Percentiles rank a stretch among this genome's conserved stretches.
Evolutionary conservation across 2,113 vertebrate genomes (phyloP).

Genomic region (Psittacus erithacus): DNA sequence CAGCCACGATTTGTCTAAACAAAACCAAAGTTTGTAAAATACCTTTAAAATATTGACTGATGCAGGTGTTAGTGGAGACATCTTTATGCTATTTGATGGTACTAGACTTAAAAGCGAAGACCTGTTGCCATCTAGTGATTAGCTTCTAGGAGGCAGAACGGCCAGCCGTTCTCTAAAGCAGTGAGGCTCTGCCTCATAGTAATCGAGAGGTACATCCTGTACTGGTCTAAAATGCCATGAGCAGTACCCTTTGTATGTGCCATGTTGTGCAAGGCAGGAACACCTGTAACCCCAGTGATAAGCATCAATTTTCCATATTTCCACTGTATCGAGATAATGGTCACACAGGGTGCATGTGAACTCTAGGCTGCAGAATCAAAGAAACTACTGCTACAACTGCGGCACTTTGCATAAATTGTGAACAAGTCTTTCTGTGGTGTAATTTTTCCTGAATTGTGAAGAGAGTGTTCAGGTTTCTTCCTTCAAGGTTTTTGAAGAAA

Average conservation of each 20-base stretch:
- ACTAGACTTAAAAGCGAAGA: neutral
- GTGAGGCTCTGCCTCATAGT: neutral
- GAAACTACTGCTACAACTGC: neutral
- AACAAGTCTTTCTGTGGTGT: neutral
- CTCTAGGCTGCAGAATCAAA: neutral
- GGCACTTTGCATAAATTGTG: neutral
- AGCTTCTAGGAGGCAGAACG: neutral
- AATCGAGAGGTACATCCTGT: neutral
- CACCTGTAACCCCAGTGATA: neutral
- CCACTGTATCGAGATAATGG: neutral
- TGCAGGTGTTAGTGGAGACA: neutral
- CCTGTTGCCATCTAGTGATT: conserved; percentile 67
- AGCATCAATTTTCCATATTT: neutral
- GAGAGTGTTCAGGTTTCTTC: neutral
- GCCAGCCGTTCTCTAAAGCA: neutral
- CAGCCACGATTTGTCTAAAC: neutral
- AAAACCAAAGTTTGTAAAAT: neutral
- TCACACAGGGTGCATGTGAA: neutral
- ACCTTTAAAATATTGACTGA: neutral
- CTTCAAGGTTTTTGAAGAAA: neutral
- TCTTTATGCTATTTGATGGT: neutral
- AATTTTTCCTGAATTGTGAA: neutral
- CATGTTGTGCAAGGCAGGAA: neutral
- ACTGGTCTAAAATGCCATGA: neutral
- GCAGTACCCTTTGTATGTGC: neutral